Conservation (phyloP, 2,113 vertebrate genomes). For the Phyllostomus discolor region DNA sequence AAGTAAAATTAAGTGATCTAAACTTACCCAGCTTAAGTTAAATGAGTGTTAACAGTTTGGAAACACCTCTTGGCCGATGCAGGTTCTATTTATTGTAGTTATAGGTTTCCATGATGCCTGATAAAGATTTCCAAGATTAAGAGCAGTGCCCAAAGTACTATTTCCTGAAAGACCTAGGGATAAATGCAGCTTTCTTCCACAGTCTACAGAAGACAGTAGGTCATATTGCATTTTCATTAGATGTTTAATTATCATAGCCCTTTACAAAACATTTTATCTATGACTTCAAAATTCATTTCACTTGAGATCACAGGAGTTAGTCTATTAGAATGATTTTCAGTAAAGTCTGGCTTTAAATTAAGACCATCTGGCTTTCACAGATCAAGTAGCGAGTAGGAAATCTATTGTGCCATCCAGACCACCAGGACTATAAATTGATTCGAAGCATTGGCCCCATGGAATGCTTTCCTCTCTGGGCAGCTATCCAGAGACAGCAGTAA, state of each 20-base stretch:
- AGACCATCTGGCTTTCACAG: conserved; percentile 36
- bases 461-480: conserved; percentile 22
- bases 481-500: conserved; percentile 37
- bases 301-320: conserved; percentile 1
- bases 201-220: neutral
- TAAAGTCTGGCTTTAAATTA: conserved; percentile 53
- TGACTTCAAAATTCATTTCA: conserved; percentile 55
- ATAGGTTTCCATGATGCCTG: neutral
- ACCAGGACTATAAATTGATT: conserved; percentile 47
- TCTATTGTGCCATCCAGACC: conserved; percentile 40
- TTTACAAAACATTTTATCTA: conserved; percentile 55
- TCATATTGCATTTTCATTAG: conserved; percentile 45
- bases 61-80: neutral
- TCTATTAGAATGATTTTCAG: conserved; percentile 60
- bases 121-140: neutral
- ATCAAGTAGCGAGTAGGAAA: conserved; percentile 24
- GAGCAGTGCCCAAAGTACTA: neutral
- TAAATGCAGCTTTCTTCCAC: neutral
- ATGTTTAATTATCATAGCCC: conserved; percentile 60
- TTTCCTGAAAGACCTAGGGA: neutral
- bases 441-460: neutral
- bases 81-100: conserved; percentile 27
- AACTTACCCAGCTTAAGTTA: neutral
- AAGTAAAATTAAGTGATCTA: neutral
- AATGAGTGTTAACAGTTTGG: neutral